Base-by-base conservation (phyloP, 2,113 vertebrate genomes). In the Arothron firmamentum region DNA sequence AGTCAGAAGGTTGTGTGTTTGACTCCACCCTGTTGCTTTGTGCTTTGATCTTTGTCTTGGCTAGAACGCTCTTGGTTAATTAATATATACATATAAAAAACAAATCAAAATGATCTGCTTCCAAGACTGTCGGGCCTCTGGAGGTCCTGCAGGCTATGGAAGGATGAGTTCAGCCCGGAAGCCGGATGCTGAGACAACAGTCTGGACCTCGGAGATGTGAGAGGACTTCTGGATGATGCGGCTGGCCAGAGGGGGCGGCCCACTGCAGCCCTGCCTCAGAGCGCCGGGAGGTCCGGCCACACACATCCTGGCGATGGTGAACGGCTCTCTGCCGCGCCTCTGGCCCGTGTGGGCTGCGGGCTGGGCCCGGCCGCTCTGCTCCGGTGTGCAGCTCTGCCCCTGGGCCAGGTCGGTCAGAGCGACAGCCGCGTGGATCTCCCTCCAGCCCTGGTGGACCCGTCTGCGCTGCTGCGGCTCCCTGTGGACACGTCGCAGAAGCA, bases 161-260 rank as follows among this genome's bases (percentile, higher is more conserved):
- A 51, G 21, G n/a, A 52, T 42, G 55, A 51, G 55, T 53, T 52
- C n/a, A 9, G 23, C n/a, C 38, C 57, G 47, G 71, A 59, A 55
- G 28, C 59, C 61, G 21, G 15, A 51, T 57, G 67, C 45, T 70
- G 83, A 81, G 52, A 78, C 70, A 79, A 98, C 94, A 49, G 97
- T 99, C 92, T 98, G 96, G 77, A 99, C 92, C 90, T 99, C 97
- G 31, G 95, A 94, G 92, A 99, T 99, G 78, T 99, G 97, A 43
- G 95, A 99, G 2, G 97, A 99, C 87, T 95, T 99, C 90, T 98
- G 97, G 85, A 99, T 98, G 92, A 99, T 98, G 83, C 95, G 94
- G 89, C 93, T 98, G 79, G 88, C 85, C 49, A 83, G 80, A 28
- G 79, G 13, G 52, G 82, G 64, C 51, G n/a, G n/a, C 65, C 52